Conservation (phyloP, 2,888 invertebrate genomes). For the Torymus aiolomorphi region DNA sequence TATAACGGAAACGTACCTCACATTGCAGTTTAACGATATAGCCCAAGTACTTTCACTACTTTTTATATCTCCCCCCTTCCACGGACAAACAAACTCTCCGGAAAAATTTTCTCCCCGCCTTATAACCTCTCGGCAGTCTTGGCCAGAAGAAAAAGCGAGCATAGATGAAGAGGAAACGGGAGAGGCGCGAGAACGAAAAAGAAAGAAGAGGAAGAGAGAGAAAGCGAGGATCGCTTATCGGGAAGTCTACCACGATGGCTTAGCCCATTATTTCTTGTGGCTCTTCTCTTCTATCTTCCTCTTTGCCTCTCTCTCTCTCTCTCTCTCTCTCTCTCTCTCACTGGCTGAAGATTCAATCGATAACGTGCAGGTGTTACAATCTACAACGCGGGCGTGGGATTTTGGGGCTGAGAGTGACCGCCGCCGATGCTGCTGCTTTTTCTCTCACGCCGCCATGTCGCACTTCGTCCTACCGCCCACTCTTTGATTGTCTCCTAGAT, state of each 20-base stretch:
- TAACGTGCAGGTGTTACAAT: slow-evolving; percentile 57
- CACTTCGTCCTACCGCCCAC: neutral
- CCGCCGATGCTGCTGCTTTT: neutral
- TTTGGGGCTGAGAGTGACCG: neutral
- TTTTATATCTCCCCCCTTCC: too few species aligned
- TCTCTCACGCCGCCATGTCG: slow-evolving; percentile 7
- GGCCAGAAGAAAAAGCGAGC: neutral
- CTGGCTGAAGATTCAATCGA: slow-evolving; percentile 54
- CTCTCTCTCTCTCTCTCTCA: neutral
- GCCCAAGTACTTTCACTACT: too few species aligned
- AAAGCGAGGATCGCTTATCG: slow-evolving; percentile 53
- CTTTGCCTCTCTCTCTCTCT: too few species aligned
- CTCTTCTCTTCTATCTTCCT: neutral
- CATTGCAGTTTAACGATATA: too few species aligned
- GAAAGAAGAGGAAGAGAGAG: neutral
- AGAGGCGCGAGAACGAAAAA: too few species aligned
- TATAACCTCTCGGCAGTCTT: too few species aligned
- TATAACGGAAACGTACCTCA: too few species aligned
- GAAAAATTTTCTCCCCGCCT: neutral
- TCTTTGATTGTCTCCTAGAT: slow-evolving; percentile 46
- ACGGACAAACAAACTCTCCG: too few species aligned
- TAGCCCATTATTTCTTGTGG: slow-evolving; percentile 56
- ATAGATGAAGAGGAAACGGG: neutral
- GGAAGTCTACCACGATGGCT: slow-evolving; percentile 46
- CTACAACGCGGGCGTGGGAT: neutral